A percentile compares a stretch with the other conserved stretches of the same genome.
Conservation (phyloP, 1,140 invertebrate genomes). For the Phthorimaea operculella region DNA sequence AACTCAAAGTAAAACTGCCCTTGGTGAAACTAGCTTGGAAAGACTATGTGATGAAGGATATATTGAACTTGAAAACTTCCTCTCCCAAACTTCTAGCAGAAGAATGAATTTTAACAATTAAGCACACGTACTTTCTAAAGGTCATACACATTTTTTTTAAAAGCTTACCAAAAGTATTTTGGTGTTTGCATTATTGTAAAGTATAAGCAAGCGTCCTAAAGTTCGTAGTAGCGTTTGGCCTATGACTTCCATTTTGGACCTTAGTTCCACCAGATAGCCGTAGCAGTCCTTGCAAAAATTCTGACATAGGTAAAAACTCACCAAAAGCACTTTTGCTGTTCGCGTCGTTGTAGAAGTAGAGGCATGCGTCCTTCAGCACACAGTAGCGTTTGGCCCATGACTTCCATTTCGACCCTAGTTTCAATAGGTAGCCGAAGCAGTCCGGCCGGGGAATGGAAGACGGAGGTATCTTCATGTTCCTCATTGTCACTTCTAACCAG, state of each 20-base stretch:
- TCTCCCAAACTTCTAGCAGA: no score
- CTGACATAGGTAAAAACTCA: slow-evolving; percentile 67
- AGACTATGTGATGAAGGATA: no score
- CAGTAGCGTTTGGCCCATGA: slow-evolving; percentile 93
- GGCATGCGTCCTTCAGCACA: slow-evolving; percentile 93
- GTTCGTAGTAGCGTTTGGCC: slow-evolving; percentile 92
- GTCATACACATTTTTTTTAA: no score
- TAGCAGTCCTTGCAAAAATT: no score
- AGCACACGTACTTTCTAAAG: no score
- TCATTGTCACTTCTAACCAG: slow-evolving; percentile 65
- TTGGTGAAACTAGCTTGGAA: no score
- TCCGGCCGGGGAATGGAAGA: slow-evolving; percentile 82
- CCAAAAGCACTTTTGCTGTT: slow-evolving; percentile 89
- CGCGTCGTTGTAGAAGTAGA: slow-evolving; percentile 93
- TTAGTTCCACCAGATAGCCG: slow-evolving; percentile 88
- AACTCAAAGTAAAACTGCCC: no score
- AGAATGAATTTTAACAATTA: no score
- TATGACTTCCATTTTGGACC: slow-evolving; percentile 84
- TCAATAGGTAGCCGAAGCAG: slow-evolving; percentile 91
- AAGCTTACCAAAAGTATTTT: slow-evolving; percentile 85
- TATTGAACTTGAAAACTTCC: no score
- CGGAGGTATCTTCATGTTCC: slow-evolving; percentile 77
- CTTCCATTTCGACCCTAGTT: slow-evolving; percentile 82
- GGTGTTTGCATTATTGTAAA: slow-evolving; percentile 91
- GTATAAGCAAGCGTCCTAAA: slow-evolving; percentile 95